phyloP scores from a whole-genome alignment of 2,888 invertebrate species.

The Drosophila kanekoi region DNA sequence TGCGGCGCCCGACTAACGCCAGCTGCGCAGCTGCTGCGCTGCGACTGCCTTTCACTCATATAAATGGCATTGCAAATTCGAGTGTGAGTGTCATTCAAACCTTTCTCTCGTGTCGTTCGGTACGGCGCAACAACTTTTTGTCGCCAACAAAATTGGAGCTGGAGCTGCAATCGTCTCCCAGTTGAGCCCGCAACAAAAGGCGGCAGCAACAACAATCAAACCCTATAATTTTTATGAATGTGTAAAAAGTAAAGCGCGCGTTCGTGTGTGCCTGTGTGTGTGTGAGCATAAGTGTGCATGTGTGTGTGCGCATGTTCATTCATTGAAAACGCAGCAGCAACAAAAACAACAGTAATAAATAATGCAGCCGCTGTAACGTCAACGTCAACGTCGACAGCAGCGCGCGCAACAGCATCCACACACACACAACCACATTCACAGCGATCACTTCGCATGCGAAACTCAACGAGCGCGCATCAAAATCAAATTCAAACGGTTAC shows the following conservation, averaged over 20 bases:
- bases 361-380: slow-evolving; percentile 65
- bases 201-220: slow-evolving; percentile 50
- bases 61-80: slow-evolving; percentile 85
- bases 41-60: slow-evolving; percentile 85
- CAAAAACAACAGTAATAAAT: slow-evolving; percentile 55
- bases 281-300: slow-evolving; percentile 9
- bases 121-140: slow-evolving; percentile 48
- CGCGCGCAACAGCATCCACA: slow-evolving; percentile 30
- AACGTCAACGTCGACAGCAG: slow-evolving; percentile 50
- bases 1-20: slow-evolving; percentile 54
- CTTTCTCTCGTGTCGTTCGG: slow-evolving; percentile 80
- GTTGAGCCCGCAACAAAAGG: slow-evolving; percentile 48
- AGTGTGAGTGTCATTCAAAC: slow-evolving; percentile 84
- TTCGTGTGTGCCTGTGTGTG: slow-evolving; percentile 21
- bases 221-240: slow-evolving; percentile 69
- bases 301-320: slow-evolving; percentile 58
- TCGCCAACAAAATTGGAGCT: slow-evolving; percentile 62
- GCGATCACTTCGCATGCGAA: slow-evolving; percentile 79
- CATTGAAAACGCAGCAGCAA: slow-evolving; percentile 67
- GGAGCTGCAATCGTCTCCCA: slow-evolving; percentile 35
- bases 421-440: slow-evolving; percentile 43
- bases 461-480: slow-evolving; percentile 78
- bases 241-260: slow-evolving; percentile 48
- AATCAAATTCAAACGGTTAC: slow-evolving; percentile 69
- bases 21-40: slow-evolving; percentile 54